Base-by-base conservation (phyloP, 2,888 invertebrate species). In the Hydroisotoma schaefferi region DNA sequence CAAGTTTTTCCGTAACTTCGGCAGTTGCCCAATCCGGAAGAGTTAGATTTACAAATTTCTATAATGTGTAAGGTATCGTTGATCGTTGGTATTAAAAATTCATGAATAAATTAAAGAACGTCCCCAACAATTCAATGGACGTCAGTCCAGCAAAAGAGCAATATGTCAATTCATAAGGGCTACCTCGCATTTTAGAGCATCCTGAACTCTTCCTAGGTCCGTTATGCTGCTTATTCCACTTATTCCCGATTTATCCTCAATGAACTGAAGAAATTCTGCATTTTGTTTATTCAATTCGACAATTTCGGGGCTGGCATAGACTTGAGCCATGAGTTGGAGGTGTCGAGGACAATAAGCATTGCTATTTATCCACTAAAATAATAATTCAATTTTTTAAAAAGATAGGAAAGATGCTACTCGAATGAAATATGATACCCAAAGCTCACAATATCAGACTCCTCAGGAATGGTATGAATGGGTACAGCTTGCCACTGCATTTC, bases 21-120 rank as follows among this genome's bases (percentile, higher is more conserved):
- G 82, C 5, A 6, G 33, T 81, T 0, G 88, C 84, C 89, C 90
- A 89, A 47, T 82, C 80, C 0, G 90, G 90, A 15, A 91, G 76
- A 48, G 82, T 80, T 29, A 90, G 78, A 8, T 85, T 85, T 60
- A 87, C 83, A 51, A 81, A 76, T 57, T 82, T 78, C 78, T 79
- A 67, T 48, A 79, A 79, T 5, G 5, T 3, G 23, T 6, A 20
- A 46, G 18, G 23, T 10, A 10, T n/a, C n/a, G n/a, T n/a, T n/a
- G n/a, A n/a, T n/a, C n/a, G n/a, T n/a, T n/a, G n/a, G n/a, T n/a
- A n/a, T n/a, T n/a, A n/a, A n/a, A n/a, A n/a, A n/a, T n/a, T n/a
- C n/a, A n/a, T n/a, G n/a, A n/a, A n/a, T n/a, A n/a, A n/a, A n/a
- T n/a, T n/a, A n/a, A n/a, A n/a, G n/a, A n/a, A n/a, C n/a, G n/a